These are phyloP conservation scores for Melanotaenia trifasciata DNA, from an alignment of 2,797 vertebrate genomes.

Conservation along the genomic window DNA sequence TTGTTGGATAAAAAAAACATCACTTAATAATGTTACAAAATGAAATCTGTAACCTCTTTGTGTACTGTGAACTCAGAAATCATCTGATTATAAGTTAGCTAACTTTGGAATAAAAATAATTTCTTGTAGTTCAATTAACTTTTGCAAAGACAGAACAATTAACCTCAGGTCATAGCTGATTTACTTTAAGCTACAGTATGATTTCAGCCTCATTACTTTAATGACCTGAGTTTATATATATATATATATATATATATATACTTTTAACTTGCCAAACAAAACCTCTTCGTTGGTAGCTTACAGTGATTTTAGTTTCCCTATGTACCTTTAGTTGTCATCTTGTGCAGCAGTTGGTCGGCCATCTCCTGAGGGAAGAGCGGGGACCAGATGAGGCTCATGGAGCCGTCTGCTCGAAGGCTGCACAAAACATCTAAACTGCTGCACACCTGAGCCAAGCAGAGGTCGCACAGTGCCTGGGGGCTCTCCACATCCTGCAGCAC, in stretches of 20 bases:
- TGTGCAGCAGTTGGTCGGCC: conserved; percentile 90
- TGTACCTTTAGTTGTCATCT: conserved; percentile 91
- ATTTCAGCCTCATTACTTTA: conserved; percentile 2
- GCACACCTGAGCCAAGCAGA: conserved; percentile 92
- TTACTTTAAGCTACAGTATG: not conserved
- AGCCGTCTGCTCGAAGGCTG: conserved; percentile 89
- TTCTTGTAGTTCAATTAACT: not conserved
- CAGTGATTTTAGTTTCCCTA: not conserved
- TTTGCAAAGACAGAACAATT: not conserved
- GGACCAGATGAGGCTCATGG: conserved; percentile 86
- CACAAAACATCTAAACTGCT: conserved; percentile 89
- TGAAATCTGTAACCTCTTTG: conserved; percentile 7
- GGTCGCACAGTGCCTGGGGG: conserved; percentile 87
- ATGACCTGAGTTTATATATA: not conserved
- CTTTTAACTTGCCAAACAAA: not conserved
- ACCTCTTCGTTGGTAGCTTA: not conserved
- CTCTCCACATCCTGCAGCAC: conserved; percentile 86
- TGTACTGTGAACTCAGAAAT: conserved; percentile 12
- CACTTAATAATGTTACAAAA: conserved; percentile 35
- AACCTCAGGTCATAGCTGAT: not conserved
- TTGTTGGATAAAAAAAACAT: conserved; percentile 49
- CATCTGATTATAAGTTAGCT: conserved; percentile 2
- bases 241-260: too few species aligned
- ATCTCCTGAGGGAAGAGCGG: conserved; percentile 93
- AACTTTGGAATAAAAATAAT: not conserved